Evolutionary conservation across 2,797 vertebrate genomes (phyloP), one percentile per base, ranked within the genome.

Genomic region (Myotis myotis): DNA sequence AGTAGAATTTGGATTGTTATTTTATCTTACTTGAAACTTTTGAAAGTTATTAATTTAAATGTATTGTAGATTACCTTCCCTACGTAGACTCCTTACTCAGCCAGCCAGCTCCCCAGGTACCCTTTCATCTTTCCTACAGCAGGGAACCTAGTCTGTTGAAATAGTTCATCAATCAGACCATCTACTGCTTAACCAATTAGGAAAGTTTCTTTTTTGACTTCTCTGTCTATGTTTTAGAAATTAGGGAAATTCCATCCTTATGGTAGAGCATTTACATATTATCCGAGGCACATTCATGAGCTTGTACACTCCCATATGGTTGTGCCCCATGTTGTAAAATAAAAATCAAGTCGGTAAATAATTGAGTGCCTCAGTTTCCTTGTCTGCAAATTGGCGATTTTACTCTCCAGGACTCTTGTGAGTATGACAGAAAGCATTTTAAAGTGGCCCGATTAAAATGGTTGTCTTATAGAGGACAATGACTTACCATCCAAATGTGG

Each of bases 131-230:
- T 70, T 53, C 11, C 6, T 62, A 10, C 28, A 82, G 16, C 7
- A 6, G 80, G 30, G 36, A 68, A 16, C 25, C 36, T 75, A 17
- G 62, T 66, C 33, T 47, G 28, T 83, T 83, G 49, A 86, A 82
- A 23, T 87, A 55, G 25, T 70, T 83, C 49, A 23, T 38, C 30
- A 74, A 20, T 88, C 62, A 93, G 17, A 86, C 25, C 16, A 36
- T 51, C 36, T 53, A 1, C 85, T 89, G 19, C 38, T 93, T 90
- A 51, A 72, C 64, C 44, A 74, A 53, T 71, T 49, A 23, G 44
- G 8, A 88, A 44, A 86, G 16, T 94, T 86, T 95, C 68, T 81
- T 25, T 53, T 76, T 83, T 92, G 28, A 84, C 68, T 95, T 85
- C 33, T 70, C 22, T 33, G 16, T 41, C 22, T 78, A 5, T 4